Conservation (phyloP, 2,113 vertebrate genomes). For the Hystrix cristata region DNA sequence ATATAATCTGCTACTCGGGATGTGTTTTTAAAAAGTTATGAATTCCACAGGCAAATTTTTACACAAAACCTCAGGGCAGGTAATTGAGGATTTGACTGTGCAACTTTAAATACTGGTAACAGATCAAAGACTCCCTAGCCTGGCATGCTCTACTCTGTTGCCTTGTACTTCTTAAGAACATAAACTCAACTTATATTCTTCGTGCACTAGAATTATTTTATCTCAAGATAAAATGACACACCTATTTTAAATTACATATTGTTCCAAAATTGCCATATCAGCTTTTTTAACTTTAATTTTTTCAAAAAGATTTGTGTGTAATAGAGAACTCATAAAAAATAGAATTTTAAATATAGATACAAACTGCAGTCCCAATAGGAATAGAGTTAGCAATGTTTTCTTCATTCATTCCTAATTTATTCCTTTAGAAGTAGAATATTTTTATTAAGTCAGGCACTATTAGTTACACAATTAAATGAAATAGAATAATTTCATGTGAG, state of each 20-base stretch:
- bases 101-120: background rate
- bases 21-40: background rate
- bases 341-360: slow-evolving; percentile 32
- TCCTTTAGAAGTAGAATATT: slow-evolving; percentile 2
- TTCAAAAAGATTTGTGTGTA: background rate
- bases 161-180: slow-evolving; percentile 21
- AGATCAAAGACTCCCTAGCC: slow-evolving; percentile 20
- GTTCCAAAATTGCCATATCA: slow-evolving; percentile 40
- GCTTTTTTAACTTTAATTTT: slow-evolving; percentile 15
- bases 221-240: slow-evolving; percentile 37
- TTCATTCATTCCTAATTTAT: slow-evolving; percentile 10
- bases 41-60: slow-evolving; percentile 36
- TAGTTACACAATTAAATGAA: slow-evolving; percentile 42
- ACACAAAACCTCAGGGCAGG: background rate
- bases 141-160: background rate
- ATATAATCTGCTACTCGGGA: background rate
- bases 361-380: slow-evolving; percentile 7
- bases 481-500: slow-evolving; percentile 24
- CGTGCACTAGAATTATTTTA: slow-evolving; percentile 43
- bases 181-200: slow-evolving; percentile 33
- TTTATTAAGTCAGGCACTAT: slow-evolving; percentile 7
- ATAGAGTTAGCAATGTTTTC: slow-evolving; percentile 34
- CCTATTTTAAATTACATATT: slow-evolving; percentile 1
- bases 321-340: slow-evolving; percentile 34
- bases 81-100: background rate